These are phyloP conservation scores for Gymnoscelis rufifasciata DNA, from an alignment of 2,888 invertebrate genomes.

Conservation along the genomic window DNA sequence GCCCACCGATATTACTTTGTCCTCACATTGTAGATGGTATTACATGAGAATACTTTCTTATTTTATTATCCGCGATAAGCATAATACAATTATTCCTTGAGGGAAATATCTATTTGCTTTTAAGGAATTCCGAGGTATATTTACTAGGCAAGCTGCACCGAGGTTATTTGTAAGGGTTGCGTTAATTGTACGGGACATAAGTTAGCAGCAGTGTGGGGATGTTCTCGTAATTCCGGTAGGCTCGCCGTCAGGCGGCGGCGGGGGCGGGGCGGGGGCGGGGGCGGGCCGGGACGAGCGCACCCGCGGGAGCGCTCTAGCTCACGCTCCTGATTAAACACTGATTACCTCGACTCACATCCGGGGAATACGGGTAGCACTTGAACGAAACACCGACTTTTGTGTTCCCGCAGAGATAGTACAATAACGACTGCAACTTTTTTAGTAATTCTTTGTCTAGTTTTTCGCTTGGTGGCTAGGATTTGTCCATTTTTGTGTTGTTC, in stretches of 20 bases:
- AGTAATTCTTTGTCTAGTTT: no score
- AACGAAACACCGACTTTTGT: not conserved
- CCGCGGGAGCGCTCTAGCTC: conserved; percentile 12
- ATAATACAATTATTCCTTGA: no score
- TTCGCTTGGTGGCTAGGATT: no score
- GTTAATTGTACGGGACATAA: conserved; percentile 4
- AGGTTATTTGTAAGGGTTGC: not conserved
- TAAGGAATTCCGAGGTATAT: no score
- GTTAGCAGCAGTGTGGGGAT: conserved; percentile 9
- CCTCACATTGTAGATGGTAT: not conserved
- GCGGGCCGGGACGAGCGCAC: conserved; percentile 4
- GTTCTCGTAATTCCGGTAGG: conserved; percentile 14
- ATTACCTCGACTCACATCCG: conserved; percentile 11
- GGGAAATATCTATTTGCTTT: no score
- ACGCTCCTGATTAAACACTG: conserved; percentile 19
- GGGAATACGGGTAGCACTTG: conserved; percentile 2
- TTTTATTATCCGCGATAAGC: no score
- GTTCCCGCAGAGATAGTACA: no score
- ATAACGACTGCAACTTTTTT: no score
- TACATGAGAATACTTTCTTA: no score
- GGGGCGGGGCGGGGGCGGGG: no score
- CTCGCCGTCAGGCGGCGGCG: conserved; percentile 11
- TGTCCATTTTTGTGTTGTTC: no score
- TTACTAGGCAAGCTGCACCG: no score
- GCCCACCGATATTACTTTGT: not conserved